A percentile compares a stretch with the other conserved stretches of the same genome.
These are phyloP conservation scores for Drosophila pallidifrons DNA, from an alignment of 1,140 invertebrate genomes.

Conservation along the genomic window DNA sequence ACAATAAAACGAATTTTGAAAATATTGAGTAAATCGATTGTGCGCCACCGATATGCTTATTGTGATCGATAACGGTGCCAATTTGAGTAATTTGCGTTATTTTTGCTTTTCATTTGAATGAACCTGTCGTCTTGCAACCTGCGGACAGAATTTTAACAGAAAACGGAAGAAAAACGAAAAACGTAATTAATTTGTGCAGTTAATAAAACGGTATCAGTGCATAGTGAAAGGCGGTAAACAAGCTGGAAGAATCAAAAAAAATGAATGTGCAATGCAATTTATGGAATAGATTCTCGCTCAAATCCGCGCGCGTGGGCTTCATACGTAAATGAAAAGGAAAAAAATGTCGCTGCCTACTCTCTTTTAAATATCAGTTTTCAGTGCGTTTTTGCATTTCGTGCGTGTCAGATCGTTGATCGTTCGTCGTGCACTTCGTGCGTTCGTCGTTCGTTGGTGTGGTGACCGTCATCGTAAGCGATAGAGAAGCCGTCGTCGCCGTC, in stretches of 20 bases:
- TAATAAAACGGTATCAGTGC: background rate
- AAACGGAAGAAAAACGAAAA: background rate
- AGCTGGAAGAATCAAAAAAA: background rate
- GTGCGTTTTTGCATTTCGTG: conserved; percentile 66
- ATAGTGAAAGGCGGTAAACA: background rate
- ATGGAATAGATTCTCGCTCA: conserved; percentile 26
- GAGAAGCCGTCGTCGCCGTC: background rate
- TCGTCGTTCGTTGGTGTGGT: background rate
- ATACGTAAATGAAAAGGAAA: conserved; percentile 37
- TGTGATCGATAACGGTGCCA: too few species aligned
- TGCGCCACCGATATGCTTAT: too few species aligned
- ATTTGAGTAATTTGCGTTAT: too few species aligned
- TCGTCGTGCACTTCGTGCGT: conserved; percentile 32
- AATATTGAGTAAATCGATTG: too few species aligned
- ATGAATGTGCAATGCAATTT: conserved; percentile 16
- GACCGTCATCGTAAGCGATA: conserved; percentile 4
- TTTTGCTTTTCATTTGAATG: too few species aligned
- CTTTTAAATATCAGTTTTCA: conserved; percentile 56
- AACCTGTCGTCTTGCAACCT: background rate
- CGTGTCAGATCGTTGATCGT: conserved; percentile 56
- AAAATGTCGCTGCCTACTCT: conserved; percentile 46
- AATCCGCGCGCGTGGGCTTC: conserved; percentile 41
- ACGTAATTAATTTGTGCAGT: conserved; percentile 4
- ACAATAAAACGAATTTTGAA: too few species aligned
- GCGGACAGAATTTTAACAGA: conserved; percentile 3